Percentiles rank a stretch among this genome's conserved stretches.
These are phyloP conservation scores for Rhea americana DNA, from an alignment of 2,113 vertebrate genomes.

Conservation along the genomic window DNA sequence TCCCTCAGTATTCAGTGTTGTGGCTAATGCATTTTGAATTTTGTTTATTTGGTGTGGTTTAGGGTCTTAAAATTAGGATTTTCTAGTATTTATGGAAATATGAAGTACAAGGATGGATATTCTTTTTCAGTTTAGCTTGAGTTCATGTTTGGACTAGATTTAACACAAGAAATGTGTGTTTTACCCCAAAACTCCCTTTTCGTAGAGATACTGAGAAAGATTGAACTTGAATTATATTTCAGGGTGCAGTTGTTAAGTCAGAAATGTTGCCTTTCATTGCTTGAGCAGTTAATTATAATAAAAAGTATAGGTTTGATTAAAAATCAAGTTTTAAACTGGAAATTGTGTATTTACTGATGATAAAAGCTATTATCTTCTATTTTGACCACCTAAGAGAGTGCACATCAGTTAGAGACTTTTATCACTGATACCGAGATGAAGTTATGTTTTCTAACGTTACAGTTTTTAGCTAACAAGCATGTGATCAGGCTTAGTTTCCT, in stretches of 20 bases:
- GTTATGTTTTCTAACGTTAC: accelerated
- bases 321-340: background rate
- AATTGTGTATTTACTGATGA: background rate
- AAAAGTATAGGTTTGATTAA: background rate
- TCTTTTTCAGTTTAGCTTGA: background rate
- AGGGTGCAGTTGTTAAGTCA: background rate
- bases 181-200: background rate
- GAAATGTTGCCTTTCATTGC: accelerated
- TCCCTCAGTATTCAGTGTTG: background rate
- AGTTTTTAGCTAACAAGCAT: background rate
- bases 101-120: background rate
- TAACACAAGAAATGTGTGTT: background rate
- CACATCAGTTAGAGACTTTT: background rate
- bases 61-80: background rate
- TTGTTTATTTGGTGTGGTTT: constrained; percentile 12
- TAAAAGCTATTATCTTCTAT: background rate
- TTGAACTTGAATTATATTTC: background rate
- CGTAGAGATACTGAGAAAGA: background rate
- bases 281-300: background rate
- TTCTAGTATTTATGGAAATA: constrained; percentile 1
- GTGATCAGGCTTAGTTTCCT: background rate
- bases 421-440: background rate
- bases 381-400: background rate
- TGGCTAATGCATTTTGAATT: background rate
- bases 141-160: background rate